Evolutionary conservation across 2,888 invertebrate species (phyloP).

Genomic region (Agrilus mali): DNA sequence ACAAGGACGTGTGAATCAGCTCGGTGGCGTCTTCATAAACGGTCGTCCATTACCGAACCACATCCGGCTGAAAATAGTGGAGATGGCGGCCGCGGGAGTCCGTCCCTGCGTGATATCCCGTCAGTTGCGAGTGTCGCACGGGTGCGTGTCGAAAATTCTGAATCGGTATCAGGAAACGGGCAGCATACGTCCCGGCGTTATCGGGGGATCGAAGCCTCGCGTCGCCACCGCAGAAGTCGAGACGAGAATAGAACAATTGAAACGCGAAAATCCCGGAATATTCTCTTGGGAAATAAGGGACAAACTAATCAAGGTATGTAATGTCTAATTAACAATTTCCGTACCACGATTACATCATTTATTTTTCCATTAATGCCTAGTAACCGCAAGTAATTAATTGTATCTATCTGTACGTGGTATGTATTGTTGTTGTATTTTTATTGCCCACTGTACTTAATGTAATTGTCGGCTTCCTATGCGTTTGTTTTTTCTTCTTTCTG

Average conservation of each 20-base stretch:
- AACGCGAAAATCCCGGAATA: slow-evolving; percentile 84
- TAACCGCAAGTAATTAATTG: too few relatives aligned
- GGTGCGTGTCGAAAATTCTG: slow-evolving; percentile 94
- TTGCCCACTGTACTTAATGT: too few relatives aligned
- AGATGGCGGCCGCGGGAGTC: slow-evolving; percentile 90
- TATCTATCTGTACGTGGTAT: too few relatives aligned
- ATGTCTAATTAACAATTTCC: slow-evolving; percentile 1
- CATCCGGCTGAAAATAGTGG: slow-evolving; percentile 87
- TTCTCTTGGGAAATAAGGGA: slow-evolving; percentile 95
- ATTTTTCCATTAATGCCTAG: too few relatives aligned
- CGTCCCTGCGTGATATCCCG: slow-evolving; percentile 93
- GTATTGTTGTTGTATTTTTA: too few relatives aligned
- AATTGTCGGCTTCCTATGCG: too few relatives aligned
- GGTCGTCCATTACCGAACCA: slow-evolving; percentile 96
- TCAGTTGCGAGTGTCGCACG: slow-evolving; percentile 89
- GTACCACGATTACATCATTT: not conserved
- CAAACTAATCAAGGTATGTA: slow-evolving; percentile 68
- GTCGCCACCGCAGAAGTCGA: slow-evolving; percentile 92
- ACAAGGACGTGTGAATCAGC: slow-evolving; percentile 92
- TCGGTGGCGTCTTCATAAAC: slow-evolving; percentile 97
- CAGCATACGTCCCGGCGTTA: slow-evolving; percentile 87
- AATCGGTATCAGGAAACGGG: slow-evolving; percentile 94
- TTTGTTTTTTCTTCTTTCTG: too few relatives aligned
- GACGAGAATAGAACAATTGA: slow-evolving; percentile 79
- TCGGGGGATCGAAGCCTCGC: slow-evolving; percentile 87